Evolutionary conservation across 2,113 vertebrate species (phyloP), one percentile per base, ranked within the genome.

Genomic region (Xenopus laevis): DNA sequence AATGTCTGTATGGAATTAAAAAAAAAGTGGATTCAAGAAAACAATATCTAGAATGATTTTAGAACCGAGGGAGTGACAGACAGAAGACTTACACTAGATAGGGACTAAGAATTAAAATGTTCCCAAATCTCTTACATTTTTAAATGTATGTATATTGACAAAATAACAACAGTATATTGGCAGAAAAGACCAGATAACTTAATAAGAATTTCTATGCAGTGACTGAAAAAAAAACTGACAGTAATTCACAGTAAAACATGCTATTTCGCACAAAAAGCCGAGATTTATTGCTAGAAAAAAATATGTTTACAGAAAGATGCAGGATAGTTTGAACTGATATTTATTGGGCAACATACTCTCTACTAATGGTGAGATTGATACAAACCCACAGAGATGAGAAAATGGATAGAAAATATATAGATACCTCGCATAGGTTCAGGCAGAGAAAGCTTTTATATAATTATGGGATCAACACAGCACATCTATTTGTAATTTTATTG

Each of bases 401-500:
- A 76, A 76, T 63, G 64, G 65, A 75, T 62, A 68, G 65, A 63
- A 76, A 76, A 76, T 69, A 76, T 76, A 76, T 69, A 76, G 73
- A 69, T 61, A 47, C 53, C 58, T 76, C 52, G 17, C 73, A 63
- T 53, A 62, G 59, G 66, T 76, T 69, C 66, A 57, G 73, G 59
- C 73, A 76, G 66, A 21, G 66, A 76, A 76, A 76, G 73, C 73
- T 76, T 76, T 76, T 76, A 76, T 76, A 76, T 76, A 69, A 76
- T 76, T 69, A 76, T 76, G 73, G 73, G 57, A 76, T 76, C 73
- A 76, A 63, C 73, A 69, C 53, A 63, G 73, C 73, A 69, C 58
- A 76, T 66, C 72, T 76, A 68, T 76, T 76, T 76, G 66, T 76
- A 76, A 76, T 76, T 76, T 76, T 76, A 76, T 76, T 68, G 65